Evolutionary conservation across 2,888 invertebrate genomes (phyloP).

Genomic region (Dryocosmus kuriphilus): DNA sequence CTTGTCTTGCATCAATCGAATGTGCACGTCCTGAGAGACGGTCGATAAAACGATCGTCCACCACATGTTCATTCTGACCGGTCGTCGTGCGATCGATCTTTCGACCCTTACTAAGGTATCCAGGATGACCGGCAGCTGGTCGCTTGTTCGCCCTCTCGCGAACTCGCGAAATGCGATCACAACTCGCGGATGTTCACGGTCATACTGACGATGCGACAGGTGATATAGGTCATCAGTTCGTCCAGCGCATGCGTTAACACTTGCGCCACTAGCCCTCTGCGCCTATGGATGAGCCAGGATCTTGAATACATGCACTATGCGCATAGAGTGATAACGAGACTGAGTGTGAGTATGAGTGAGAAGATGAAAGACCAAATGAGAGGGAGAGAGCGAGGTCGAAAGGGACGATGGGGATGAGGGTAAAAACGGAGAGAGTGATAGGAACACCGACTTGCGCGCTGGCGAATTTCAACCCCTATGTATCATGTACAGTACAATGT

Average conservation of each 20-base stretch:
- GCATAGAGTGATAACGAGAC: slow-evolving; percentile 38
- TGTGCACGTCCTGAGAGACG: slow-evolving; percentile 42
- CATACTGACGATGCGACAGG: slow-evolving; percentile 62
- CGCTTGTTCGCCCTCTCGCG: slow-evolving; percentile 2
- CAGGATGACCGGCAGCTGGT: slow-evolving; percentile 32
- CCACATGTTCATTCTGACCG: slow-evolving; percentile 55
- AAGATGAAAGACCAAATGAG: slow-evolving; percentile 16
- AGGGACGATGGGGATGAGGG: slow-evolving; percentile 32
- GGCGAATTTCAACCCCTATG: slow-evolving; percentile 39
- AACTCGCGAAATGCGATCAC: slow-evolving; percentile 48
- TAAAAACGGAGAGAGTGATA: slow-evolving; percentile 12
- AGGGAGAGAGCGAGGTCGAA: slow-evolving; percentile 30
- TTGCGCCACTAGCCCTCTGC: slow-evolving; percentile 43
- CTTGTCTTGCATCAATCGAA: slow-evolving; percentile 36
- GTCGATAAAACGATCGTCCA: slow-evolving; percentile 53
- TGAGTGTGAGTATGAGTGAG: slow-evolving; percentile 35
- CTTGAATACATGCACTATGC: slow-evolving; percentile 11
- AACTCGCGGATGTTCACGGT: slow-evolving; percentile 63
- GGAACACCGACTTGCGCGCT: slow-evolving; percentile 37
- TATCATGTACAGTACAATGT: slow-evolving; percentile 36
- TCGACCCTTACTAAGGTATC: slow-evolving; percentile 26
- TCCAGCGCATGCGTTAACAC: slow-evolving; percentile 47
- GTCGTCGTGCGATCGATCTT: slow-evolving; percentile 41
- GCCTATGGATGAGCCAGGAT: slow-evolving; percentile 50
- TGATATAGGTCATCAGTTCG: slow-evolving; percentile 56